Evolutionary conservation across 2,797 vertebrate genomes (phyloP), one percentile per base, ranked within the genome.

Genomic region (Enteromius anoplus): DNA sequence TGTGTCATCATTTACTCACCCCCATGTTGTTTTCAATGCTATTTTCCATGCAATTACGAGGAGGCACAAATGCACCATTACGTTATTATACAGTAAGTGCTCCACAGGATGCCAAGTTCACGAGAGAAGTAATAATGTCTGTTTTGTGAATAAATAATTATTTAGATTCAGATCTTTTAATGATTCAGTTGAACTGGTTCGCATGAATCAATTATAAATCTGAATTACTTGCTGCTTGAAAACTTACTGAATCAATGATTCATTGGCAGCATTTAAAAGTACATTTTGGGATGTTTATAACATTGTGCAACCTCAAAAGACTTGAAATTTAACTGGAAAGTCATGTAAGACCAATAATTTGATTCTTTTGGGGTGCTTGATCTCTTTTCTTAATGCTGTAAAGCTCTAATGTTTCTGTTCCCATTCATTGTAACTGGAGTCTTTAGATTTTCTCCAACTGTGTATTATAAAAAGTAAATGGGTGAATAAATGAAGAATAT

Each of bases 61-160:
- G 19, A 34, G 21, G 19, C 47, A 53, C 19, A n/a, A n/a, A 73
- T 73, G 19, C 29, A 40, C 2, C 19, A 17, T 17, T 0, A 53
- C 34, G 5, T 34, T 34, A 73, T 34, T n/a, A 73, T 73, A n/a
- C 49, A 53, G 29, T 14, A 12, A 3, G 4, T 73, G 29, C 19
- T 73, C 47, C 47, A 53, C n/a, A 53, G 53, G 71, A 53, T 3
- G 8, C 65, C 65, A 68, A 12, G 34, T 40, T 68, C 2, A 68
- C 5, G 17, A 29, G 26, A 51, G 45, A 72, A 49, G 6, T 26
- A 45, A 45, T 49, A 45, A 72, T 49, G 11, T 71, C 45, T 17
- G 23, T 72, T 72, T 72, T 72, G 45, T 47, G 47, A 72, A 72
- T 21, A 47, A 69, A 69, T 69, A 6, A 70, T 51, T 72, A 2